phyloP scores from a whole-genome alignment of 1,140 invertebrate species.

The Neocloeon triangulifer region DNA sequence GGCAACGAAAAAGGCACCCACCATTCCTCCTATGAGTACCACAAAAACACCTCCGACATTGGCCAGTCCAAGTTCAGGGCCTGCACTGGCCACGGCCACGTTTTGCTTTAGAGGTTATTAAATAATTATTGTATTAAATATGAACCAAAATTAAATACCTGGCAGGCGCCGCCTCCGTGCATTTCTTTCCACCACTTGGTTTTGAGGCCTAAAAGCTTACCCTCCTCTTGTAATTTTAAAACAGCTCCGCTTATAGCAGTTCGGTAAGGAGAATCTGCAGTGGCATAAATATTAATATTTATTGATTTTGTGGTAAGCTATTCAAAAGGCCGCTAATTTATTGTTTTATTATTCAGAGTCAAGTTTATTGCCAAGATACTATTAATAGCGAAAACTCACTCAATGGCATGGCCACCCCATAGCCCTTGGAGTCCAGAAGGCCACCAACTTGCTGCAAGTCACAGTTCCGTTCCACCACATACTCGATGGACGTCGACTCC shows the following conservation, averaged over 20 bases:
- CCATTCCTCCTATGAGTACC: slow-evolving; percentile 47
- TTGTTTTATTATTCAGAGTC: not conserved
- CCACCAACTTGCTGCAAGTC: slow-evolving; percentile 54
- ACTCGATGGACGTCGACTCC: slow-evolving; percentile 65
- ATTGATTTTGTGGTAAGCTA: too few species aligned
- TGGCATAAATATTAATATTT: too few species aligned
- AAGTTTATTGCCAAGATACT: too few species aligned
- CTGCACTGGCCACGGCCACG: not conserved
- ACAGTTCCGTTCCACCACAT: slow-evolving; percentile 49
- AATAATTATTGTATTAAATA: not conserved
- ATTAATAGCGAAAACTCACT: too few species aligned
- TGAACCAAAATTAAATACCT: not conserved
- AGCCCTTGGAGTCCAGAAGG: slow-evolving; percentile 55
- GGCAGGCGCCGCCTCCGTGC: slow-evolving; percentile 13
- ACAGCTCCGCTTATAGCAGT: slow-evolving; percentile 49
- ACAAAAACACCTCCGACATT: slow-evolving; percentile 83
- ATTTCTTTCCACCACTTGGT: slow-evolving; percentile 66
- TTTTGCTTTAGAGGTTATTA: not conserved
- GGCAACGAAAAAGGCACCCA: slow-evolving; percentile 35
- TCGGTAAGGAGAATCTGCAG: slow-evolving; percentile 46
- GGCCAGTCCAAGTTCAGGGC: slow-evolving; percentile 38
- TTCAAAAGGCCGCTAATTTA: not conserved
- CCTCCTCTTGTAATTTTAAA: slow-evolving; percentile 58
- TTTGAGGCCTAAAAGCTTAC: slow-evolving; percentile 51
- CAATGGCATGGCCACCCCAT: slow-evolving; percentile 53